Evolutionary conservation across 1,140 invertebrate species (phyloP), one percentile per base, ranked within the genome.

Genomic region (Olivierus martensii): DNA sequence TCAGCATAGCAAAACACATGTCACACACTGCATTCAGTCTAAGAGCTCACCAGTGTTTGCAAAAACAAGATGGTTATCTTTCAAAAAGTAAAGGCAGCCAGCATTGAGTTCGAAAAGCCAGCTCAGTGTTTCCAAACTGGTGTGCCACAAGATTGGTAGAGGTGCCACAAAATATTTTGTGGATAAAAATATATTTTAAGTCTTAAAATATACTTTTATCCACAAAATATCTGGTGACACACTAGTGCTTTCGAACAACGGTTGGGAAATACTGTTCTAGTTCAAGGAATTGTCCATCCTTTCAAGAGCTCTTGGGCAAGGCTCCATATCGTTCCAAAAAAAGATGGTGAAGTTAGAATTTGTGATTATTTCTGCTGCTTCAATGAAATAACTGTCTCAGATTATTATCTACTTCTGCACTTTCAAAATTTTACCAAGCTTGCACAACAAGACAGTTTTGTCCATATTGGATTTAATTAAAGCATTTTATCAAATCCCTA

Each of bases 271-370:
- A n/a, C n/a, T n/a, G n/a, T 57, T 17, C 14, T 49, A 34, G 21
- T 21, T 49, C 38, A 21, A 14, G 60, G 51, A 62, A 48, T 57
- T 9, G 49, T 62, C 11, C 51, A 56, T 7, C 60, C 51, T 21
- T 62, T 56, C 11, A 38, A 34, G 11, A 62, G 57, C 36, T 18
- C 22, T 14, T 62, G 43, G 51, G 45, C 59, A 9, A 63, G 61
- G 11, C 59, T 45, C 17, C 61, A 63, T 52, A 54, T 63, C 41
- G 61, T 64, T n/a, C 60, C 46, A 0, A 62, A 63, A 41, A 37
- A 22, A 17, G 35, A 3, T 11, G 43, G 22, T 18, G 56, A 57
- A 14, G 57, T 53, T 55, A 3, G 55, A 6, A 6, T 35, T 3
- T 48, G 44, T 36, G 55, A 46, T 45, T 56, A 57, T 36, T 57